Evolutionary conservation across 2,113 vertebrate genomes (phyloP).

Genomic region (Stigmatopora nigra): DNA sequence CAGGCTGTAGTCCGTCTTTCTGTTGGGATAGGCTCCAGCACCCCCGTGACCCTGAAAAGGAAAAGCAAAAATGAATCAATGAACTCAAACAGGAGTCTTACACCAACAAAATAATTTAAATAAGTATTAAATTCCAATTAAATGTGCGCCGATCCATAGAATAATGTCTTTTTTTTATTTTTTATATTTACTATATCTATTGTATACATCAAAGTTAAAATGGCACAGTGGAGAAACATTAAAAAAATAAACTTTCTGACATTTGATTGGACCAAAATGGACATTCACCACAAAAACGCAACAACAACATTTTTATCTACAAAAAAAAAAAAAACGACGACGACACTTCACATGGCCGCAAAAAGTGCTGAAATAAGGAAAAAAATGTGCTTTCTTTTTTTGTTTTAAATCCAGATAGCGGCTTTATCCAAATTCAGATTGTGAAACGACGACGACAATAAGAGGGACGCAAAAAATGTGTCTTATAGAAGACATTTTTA

Average conservation of each 20-base stretch:
- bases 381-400: not conserved
- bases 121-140: not conserved
- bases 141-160: slow-evolving; percentile 24
- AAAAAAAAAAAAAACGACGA: too few relatives aligned
- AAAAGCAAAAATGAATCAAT: too few relatives aligned
- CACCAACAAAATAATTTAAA: too few relatives aligned
- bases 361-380: not conserved
- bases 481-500: too few relatives aligned
- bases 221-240: slow-evolving; percentile 68
- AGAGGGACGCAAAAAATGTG: too few relatives aligned
- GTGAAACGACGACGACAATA: not conserved
- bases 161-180: slow-evolving; percentile 64
- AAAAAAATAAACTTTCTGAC: not conserved
- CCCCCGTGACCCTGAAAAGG: too few relatives aligned
- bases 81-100: too few relatives aligned
- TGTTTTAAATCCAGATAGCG: not conserved
- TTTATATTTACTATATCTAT: slow-evolving; percentile 39
- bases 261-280: not conserved
- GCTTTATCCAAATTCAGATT: not conserved
- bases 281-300: not conserved
- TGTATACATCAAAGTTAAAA: slow-evolving; percentile 62
- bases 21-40: too few relatives aligned
- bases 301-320: not conserved
- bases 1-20: too few relatives aligned
- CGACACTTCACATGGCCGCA: not conserved